Evolutionary conservation across 2,797 vertebrate species (phyloP).

Genomic region (Pagetopsis macropterus): DNA sequence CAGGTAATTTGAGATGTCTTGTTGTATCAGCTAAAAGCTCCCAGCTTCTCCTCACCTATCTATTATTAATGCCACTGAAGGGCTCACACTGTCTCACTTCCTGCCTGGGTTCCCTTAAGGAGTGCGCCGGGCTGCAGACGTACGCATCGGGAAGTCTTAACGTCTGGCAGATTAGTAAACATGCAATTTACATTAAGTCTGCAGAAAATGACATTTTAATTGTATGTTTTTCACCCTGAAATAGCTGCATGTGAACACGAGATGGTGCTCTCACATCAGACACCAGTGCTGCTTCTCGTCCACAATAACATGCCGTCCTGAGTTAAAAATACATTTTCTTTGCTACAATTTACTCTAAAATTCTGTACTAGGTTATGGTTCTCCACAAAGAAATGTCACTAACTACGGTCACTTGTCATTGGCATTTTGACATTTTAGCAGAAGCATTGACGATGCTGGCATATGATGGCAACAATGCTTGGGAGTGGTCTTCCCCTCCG

Average conservation of each 20-base stretch:
- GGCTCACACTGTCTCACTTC: slow-evolving; percentile 61
- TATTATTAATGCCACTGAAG: slow-evolving; percentile 70
- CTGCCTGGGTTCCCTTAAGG: slow-evolving; percentile 44
- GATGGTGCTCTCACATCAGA: slow-evolving; percentile 46
- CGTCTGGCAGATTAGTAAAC: slow-evolving; percentile 4
- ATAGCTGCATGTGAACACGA: slow-evolving; percentile 37
- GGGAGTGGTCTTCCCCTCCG: slow-evolving; percentile 63
- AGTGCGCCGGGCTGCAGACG: background rate
- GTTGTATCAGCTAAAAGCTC: slow-evolving; percentile 75
- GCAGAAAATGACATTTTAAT: slow-evolving; percentile 17
- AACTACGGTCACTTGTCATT: background rate
- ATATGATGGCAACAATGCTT: slow-evolving; percentile 9
- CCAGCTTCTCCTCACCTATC: slow-evolving; percentile 57
- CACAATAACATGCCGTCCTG: background rate
- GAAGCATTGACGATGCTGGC: background rate
- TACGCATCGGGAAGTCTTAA: background rate
- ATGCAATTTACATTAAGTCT: slow-evolving; percentile 10
- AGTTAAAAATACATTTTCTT: background rate
- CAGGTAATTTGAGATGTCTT: slow-evolving; percentile 67
- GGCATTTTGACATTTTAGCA: background rate
- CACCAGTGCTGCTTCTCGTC: background rate
- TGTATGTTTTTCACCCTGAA: background rate
- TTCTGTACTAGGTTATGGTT: background rate
- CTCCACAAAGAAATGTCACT: background rate
- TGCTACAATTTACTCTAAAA: background rate